Conservation (phyloP, 2,797 vertebrate species). For the Muraenolepis orangiensis region DNA sequence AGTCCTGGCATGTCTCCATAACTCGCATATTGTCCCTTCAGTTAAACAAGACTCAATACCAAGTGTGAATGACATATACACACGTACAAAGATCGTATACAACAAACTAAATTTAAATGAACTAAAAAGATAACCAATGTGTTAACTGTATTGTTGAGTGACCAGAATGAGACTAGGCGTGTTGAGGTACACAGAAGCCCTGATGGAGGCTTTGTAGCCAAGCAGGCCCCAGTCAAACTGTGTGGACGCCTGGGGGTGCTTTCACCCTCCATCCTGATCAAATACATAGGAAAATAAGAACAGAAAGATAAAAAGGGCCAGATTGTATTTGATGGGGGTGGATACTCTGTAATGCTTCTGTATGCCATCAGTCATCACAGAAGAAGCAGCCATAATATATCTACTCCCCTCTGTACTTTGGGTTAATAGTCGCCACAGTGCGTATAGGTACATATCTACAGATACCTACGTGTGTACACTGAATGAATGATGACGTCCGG, state of each 20-base stretch:
- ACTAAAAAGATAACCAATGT: background rate
- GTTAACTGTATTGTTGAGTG: background rate
- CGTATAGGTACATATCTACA: background rate
- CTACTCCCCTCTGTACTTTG: background rate
- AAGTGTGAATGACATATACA: background rate
- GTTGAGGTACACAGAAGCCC: background rate
- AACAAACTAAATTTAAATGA: background rate
- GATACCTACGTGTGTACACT: slow-evolving; percentile 8
- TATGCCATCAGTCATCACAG: background rate
- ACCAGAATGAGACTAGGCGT: background rate
- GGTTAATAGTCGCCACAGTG: background rate
- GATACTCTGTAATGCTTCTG: background rate
- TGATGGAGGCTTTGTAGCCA: background rate
- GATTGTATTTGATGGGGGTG: background rate
- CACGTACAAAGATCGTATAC: background rate
- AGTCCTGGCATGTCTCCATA: background rate
- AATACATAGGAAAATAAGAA: background rate
- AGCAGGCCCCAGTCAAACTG: background rate
- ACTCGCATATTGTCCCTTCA: background rate
- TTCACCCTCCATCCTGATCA: background rate
- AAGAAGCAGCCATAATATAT: background rate
- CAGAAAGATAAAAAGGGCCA: background rate
- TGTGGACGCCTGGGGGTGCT: too few species aligned
- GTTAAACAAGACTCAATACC: background rate
- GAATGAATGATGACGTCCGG: slow-evolving; percentile 61